A percentile compares a stretch with the other conserved stretches of the same genome.
phyloP scores from a whole-genome alignment of 2,888 invertebrate species.

The Trissolcus brochymenae region DNA sequence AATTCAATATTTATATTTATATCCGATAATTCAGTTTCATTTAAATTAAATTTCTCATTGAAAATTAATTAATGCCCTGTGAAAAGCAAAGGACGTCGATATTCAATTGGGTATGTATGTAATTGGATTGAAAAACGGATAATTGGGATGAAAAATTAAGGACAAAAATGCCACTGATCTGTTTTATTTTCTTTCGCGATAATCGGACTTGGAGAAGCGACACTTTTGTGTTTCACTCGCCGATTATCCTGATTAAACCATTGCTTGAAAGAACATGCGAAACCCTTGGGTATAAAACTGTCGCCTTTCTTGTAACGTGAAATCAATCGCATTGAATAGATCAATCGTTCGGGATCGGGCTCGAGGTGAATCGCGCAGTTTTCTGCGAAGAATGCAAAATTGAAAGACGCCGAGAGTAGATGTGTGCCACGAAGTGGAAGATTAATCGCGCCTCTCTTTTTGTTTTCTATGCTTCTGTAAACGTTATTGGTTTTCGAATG shows the following conservation, averaged over 20 bases:
- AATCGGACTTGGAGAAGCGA: neutral
- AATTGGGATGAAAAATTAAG: neutral
- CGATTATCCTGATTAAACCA: slow-evolving; percentile 36
- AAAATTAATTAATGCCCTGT: neutral
- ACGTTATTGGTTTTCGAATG: slow-evolving; percentile 55
- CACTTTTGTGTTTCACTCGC: slow-evolving; percentile 3
- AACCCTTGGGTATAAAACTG: slow-evolving; percentile 37
- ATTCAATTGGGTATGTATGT: too few relatives aligned
- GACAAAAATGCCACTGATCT: neutral
- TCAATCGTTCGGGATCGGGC: slow-evolving; percentile 34
- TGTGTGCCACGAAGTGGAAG: slow-evolving; percentile 37
- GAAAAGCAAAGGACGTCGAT: neutral
- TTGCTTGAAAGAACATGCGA: slow-evolving; percentile 22
- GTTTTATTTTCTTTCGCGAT: neutral
- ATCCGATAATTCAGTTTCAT: neutral
- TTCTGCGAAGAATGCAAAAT: slow-evolving; percentile 39
- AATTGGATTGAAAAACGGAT: neutral
- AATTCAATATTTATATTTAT: slow-evolving; percentile 6
- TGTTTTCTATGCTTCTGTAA: slow-evolving; percentile 51
- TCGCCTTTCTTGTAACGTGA: slow-evolving; percentile 29
- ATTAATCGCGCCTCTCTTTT: slow-evolving; percentile 33
- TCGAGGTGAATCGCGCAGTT: slow-evolving; percentile 24
- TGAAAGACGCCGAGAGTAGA: slow-evolving; percentile 32
- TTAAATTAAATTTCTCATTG: slow-evolving; percentile 1
- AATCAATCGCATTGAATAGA: slow-evolving; percentile 47